Percentiles rank a stretch among this genome's conserved stretches.
These are phyloP conservation scores for Taphrorychus bicolor DNA, from an alignment of 2,888 invertebrate species.

Conservation along the genomic window DNA sequence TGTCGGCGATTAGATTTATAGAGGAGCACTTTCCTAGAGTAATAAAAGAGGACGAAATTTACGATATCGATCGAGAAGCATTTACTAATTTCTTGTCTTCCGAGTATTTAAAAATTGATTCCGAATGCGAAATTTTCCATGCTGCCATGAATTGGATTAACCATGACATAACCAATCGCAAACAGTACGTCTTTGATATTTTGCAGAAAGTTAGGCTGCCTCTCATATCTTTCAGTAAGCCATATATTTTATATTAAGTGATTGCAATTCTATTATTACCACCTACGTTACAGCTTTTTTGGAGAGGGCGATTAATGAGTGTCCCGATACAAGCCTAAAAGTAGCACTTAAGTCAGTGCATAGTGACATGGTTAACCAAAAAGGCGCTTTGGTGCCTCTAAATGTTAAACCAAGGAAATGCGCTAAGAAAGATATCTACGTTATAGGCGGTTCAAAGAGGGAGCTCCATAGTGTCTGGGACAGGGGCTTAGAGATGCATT, in stretches of 20 bases:
- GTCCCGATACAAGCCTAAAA: constrained; percentile 74
- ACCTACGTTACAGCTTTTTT: too few relatives aligned
- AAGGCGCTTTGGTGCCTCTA: constrained; percentile 78
- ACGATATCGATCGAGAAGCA: constrained; percentile 80
- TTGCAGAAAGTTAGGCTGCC: constrained; percentile 83
- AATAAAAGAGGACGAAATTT: constrained; percentile 81
- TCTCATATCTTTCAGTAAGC: constrained; percentile 72
- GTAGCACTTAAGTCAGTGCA: constrained; percentile 78
- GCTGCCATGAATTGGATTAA: constrained; percentile 89
- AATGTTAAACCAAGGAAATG: constrained; percentile 81
- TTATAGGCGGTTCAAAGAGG: constrained; percentile 88
- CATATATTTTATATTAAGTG: neutral
- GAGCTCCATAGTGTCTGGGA: constrained; percentile 78
- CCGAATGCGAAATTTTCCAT: constrained; percentile 88
- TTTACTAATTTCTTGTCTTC: constrained; percentile 81
- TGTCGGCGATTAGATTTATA: constrained; percentile 81
- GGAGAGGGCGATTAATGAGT: constrained; percentile 78
- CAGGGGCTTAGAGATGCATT: constrained; percentile 76
- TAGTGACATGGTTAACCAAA: constrained; percentile 77
- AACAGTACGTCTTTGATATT: constrained; percentile 86
- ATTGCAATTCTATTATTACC: constrained; percentile 21
- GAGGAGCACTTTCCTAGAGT: constrained; percentile 86
- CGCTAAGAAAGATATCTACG: constrained; percentile 85
- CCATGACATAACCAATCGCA: constrained; percentile 77
- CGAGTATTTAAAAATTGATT: constrained; percentile 86